phyloP scores from a whole-genome alignment of 1,140 invertebrate species.

The Drosophila erecta region DNA sequence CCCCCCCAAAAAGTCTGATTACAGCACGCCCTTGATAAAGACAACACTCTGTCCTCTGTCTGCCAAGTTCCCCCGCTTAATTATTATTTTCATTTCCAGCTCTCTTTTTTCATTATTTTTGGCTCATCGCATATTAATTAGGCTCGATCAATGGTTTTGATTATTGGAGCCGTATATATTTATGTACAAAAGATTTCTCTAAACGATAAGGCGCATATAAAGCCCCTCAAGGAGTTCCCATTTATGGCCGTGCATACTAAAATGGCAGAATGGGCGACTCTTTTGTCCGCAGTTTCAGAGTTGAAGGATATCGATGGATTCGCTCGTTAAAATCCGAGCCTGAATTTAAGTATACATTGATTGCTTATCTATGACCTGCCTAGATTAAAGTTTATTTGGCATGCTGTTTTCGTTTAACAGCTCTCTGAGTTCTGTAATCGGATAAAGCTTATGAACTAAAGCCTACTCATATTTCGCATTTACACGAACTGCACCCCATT shows the following conservation, averaged over 20 bases:
- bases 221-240: slow-evolving; percentile 23
- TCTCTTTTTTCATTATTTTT: slow-evolving; percentile 22
- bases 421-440: not conserved
- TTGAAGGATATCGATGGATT: slow-evolving; percentile 33
- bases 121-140: slow-evolving; percentile 59
- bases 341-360: slow-evolving; percentile 23
- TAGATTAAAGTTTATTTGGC: not conserved
- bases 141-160: slow-evolving; percentile 53
- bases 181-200: slow-evolving; percentile 59
- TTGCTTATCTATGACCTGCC: slow-evolving; percentile 3
- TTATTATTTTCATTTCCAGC: slow-evolving; percentile 51
- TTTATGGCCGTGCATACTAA: slow-evolving; percentile 72
- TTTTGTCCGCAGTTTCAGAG: slow-evolving; percentile 26
- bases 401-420: slow-evolving; percentile 5
- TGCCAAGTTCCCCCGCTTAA: slow-evolving; percentile 38
- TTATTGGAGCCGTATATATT: slow-evolving; percentile 46
- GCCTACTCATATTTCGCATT: not conserved
- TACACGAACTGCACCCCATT: slow-evolving; percentile 12
- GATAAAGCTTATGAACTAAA: not conserved
- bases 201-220: slow-evolving; percentile 44
- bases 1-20: slow-evolving; percentile 41
- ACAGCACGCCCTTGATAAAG: slow-evolving; percentile 36
- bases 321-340: slow-evolving; percentile 31
- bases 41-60: slow-evolving; percentile 7
- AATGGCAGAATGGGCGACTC: slow-evolving; percentile 16